These are phyloP conservation scores for Calycopis cecrops DNA, from an alignment of 1,140 invertebrate genomes.

Conservation along the genomic window DNA sequence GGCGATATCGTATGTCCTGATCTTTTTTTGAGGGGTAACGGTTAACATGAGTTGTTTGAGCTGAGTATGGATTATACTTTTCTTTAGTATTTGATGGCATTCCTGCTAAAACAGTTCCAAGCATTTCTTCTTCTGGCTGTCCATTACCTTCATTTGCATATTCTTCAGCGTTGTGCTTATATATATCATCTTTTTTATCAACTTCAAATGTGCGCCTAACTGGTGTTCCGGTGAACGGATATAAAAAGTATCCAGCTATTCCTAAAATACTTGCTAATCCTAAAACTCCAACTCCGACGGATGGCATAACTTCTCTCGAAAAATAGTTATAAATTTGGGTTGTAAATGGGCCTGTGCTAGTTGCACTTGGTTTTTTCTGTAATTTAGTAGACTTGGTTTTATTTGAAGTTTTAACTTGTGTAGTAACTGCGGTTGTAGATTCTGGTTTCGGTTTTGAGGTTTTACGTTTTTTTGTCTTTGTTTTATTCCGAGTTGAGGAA, in stretches of 20 bases:
- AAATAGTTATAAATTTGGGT: conserved; percentile 87
- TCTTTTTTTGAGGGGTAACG: conserved; percentile 66
- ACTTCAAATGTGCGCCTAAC: conserved; percentile 81
- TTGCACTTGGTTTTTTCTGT: conserved; percentile 61
- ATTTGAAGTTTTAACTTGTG: conserved; percentile 69
- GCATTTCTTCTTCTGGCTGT: conserved; percentile 83
- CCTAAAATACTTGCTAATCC: conserved; percentile 83
- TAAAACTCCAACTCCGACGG: conserved; percentile 84
- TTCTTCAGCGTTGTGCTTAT: conserved; percentile 79
- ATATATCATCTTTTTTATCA: conserved; percentile 78
- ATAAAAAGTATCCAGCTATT: conserved; percentile 84
- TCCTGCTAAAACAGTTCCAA: conserved; percentile 83
- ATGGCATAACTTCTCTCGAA: conserved; percentile 86
- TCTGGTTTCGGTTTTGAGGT: conserved; percentile 67
- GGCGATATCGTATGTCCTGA: conserved; percentile 66
- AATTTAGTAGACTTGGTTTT: conserved; percentile 55
- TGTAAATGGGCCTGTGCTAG: conserved; percentile 76
- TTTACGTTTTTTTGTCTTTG: conserved; percentile 69
- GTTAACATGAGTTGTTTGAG: conserved; percentile 54
- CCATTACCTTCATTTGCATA: conserved; percentile 78
- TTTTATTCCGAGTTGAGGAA: conserved; percentile 64
- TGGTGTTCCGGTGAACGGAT: conserved; percentile 79
- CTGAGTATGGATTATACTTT: conserved; percentile 65
- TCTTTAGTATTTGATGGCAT: conserved; percentile 76
- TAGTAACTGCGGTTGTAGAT: conserved; percentile 64